These are phyloP conservation scores for Phalacrocorax carbo DNA, from an alignment of 2,113 vertebrate genomes.

Conservation along the genomic window DNA sequence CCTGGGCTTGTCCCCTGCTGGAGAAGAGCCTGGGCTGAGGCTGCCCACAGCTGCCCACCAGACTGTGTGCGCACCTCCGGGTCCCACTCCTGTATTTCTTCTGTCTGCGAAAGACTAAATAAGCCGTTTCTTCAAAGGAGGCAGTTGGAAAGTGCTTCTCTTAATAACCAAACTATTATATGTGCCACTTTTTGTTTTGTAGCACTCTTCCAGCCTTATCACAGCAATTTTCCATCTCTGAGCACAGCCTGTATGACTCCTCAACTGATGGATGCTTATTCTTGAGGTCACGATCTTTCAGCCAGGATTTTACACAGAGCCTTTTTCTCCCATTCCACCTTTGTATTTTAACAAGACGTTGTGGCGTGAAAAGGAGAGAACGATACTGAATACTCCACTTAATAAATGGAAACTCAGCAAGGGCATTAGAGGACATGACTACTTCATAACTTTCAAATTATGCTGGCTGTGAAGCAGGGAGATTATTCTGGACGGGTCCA, in stretches of 20 bases:
- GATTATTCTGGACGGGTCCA: neutral
- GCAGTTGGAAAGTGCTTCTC: neutral
- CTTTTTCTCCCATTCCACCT: neutral
- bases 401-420: neutral
- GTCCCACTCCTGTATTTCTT: neutral
- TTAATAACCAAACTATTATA: neutral
- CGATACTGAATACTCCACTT: neutral
- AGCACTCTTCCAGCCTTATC: neutral
- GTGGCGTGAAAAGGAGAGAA: neutral
- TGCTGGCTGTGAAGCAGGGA: neutral
- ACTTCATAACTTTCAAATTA: neutral
- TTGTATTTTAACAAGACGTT: slow-evolving; percentile 3
- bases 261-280: neutral
- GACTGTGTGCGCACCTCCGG: accelerated
- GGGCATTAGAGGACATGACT: neutral
- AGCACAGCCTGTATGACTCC: neutral
- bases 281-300: neutral
- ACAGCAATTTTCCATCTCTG: neutral
- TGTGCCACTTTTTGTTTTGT: neutral
- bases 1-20: neutral
- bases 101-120: neutral
- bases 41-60: neutral
- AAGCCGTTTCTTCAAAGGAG: neutral
- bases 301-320: neutral
- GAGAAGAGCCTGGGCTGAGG: neutral